phyloP scores from a whole-genome alignment of 2,888 invertebrate genomes.

The Drosophila limbata region DNA sequence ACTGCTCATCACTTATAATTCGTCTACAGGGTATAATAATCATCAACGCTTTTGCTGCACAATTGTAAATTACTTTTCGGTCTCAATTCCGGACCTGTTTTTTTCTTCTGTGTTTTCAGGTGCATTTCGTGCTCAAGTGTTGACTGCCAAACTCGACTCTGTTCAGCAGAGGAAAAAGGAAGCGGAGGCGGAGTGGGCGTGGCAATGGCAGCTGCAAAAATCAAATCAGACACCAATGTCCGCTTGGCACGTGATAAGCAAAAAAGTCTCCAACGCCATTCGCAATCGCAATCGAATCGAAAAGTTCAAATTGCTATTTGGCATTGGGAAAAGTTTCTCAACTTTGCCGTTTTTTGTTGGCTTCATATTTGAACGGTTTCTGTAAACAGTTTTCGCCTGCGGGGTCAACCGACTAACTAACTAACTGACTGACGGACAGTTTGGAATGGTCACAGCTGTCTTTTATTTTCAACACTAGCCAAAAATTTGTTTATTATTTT shows the following conservation, averaged over 20 bases:
- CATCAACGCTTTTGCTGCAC: slow-evolving; percentile 43
- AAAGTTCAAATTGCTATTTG: slow-evolving; percentile 72
- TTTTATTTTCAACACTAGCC: slow-evolving; percentile 29
- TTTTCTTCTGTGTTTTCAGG: slow-evolving; percentile 12
- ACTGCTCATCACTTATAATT: background rate
- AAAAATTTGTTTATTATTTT: slow-evolving; percentile 1
- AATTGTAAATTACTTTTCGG: slow-evolving; percentile 52
- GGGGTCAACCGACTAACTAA: slow-evolving; percentile 9
- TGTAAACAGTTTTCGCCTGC: slow-evolving; percentile 32
- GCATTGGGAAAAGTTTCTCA: slow-evolving; percentile 40
- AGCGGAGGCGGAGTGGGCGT: slow-evolving; percentile 23
- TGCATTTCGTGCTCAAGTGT: slow-evolving; percentile 67
- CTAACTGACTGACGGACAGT: background rate
- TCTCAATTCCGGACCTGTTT: slow-evolving; percentile 24
- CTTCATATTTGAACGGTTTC: slow-evolving; percentile 44
- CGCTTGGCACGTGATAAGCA: slow-evolving; percentile 55
- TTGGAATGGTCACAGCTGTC: slow-evolving; percentile 45
- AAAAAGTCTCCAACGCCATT: slow-evolving; percentile 22
- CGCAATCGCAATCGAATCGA: slow-evolving; percentile 25
- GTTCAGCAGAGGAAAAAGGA: background rate
- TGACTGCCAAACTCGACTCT: slow-evolving; percentile 12
- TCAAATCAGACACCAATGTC: slow-evolving; percentile 70
- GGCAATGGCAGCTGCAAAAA: slow-evolving; percentile 45
- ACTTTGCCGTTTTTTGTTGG: slow-evolving; percentile 31
- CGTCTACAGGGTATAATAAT: slow-evolving; percentile 33